A percentile compares a stretch with the other conserved stretches of the same genome.
These are phyloP conservation scores for Drosophila tropicalis DNA, from an alignment of 1,140 invertebrate species.

Conservation along the genomic window DNA sequence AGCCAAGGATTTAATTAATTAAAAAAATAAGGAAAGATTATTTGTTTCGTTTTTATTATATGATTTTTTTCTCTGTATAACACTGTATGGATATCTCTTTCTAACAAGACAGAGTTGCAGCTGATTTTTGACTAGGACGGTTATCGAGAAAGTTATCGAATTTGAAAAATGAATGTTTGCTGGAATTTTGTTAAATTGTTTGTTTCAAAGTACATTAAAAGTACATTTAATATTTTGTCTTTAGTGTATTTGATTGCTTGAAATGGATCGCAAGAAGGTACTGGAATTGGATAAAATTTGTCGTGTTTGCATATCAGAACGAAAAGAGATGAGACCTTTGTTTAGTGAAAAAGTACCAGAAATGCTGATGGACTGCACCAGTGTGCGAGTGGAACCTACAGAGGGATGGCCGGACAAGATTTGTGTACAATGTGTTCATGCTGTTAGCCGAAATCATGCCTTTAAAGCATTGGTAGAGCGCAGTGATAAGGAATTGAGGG, in stretches of 20 bases:
- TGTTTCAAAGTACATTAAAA: background rate
- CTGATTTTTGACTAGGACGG: background rate
- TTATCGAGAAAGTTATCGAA: constrained; percentile 1
- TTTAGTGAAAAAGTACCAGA: constrained; percentile 86
- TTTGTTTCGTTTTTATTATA: constrained; percentile 8
- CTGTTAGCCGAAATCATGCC: constrained; percentile 85
- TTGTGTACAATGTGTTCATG: constrained; percentile 86
- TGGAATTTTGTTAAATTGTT: background rate
- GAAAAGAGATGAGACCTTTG: constrained; percentile 86
- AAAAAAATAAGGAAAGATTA: constrained; percentile 11
- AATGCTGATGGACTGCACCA: constrained; percentile 86
- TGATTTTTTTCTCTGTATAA: constrained; percentile 6
- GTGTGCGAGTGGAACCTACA: constrained; percentile 84
- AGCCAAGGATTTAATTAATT: constrained; percentile 24
- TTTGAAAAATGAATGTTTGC: background rate
- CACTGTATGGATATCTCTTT: constrained; percentile 4
- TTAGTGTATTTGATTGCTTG: constrained; percentile 18
- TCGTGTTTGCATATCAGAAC: constrained; percentile 85
- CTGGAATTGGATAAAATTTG: constrained; percentile 85
- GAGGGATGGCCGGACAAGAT: constrained; percentile 85
- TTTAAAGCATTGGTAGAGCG: constrained; percentile 85
- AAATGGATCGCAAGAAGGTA: constrained; percentile 78
- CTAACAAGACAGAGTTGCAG: constrained; percentile 3
- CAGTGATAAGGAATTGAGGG: constrained; percentile 84
- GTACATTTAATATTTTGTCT: background rate